Evolutionary conservation across 2,888 invertebrate species (phyloP), one percentile per base, ranked within the genome.

Genomic region (Drosophila nr. perissopoda): DNA sequence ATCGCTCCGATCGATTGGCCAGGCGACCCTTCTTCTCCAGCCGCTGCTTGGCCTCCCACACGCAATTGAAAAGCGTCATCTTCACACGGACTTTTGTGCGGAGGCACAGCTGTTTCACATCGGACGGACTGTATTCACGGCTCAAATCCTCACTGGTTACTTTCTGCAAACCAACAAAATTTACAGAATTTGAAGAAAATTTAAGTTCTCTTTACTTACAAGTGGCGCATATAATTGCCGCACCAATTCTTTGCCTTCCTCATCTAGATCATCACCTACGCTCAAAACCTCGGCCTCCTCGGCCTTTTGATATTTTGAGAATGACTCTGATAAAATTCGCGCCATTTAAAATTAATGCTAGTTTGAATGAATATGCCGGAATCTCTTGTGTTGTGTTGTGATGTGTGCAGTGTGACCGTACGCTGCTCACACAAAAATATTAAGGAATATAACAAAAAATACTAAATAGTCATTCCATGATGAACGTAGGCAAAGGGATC

Each of bases 31-130:
- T 82, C 13, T 29, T 53, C 0, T 69, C 60, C 0, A 85, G 29
- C 0, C 74, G 62, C n/a, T 46, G 51, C 8, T 85, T 89, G 4
- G 82, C 85, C 0, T 89, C 90, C 60, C 69, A 77, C 0, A 88
- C 56, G 27, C 73, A 72, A 33, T 85, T 85, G 8, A 64, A 65
- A 1, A 52, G 36, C 0, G 65, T 67, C 82, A 88, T 89, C 1
- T 74, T 25, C 0, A 85, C 85, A 1, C 70, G 64, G 0, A 74
- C 31, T 31, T 84, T 82, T 0, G 85, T 88, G 5, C 82, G 75
- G 18, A 74, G 21, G 31, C 89, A 85, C 0, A 85, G 59, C 27
- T 67, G 42, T 27, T 13, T 54, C 1, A 67, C 33, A 1, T 85
- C 90, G 0, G 27, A 8, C 2, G 29, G n/a, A 7, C 7, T 71